Evolutionary conservation across 2,113 vertebrate species (phyloP).

Genomic region (Oreotragus oreotragus): DNA sequence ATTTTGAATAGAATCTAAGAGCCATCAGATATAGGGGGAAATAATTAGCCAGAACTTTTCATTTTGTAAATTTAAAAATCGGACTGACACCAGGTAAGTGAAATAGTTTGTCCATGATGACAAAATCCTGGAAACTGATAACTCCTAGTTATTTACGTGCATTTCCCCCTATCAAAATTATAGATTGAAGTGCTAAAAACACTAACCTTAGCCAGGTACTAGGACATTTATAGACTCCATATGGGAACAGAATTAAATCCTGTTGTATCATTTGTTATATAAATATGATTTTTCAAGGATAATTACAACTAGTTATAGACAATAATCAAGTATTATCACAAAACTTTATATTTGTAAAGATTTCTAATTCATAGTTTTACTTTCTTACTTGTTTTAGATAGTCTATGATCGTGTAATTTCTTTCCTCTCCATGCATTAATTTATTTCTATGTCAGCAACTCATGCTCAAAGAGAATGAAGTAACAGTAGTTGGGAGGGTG

Average conservation of each 20-base stretch:
- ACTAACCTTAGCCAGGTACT: background rate
- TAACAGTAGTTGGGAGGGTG: no score
- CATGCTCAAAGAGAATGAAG: background rate
- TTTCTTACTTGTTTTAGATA: background rate
- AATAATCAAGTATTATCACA: background rate
- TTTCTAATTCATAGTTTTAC: background rate
- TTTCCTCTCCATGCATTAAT: background rate
- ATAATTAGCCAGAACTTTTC: background rate
- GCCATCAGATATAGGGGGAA: background rate
- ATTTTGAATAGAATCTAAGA: background rate
- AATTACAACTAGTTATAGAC: background rate
- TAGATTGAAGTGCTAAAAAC: background rate
- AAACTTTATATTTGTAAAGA: background rate
- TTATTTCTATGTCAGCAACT: background rate
- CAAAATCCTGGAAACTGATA: background rate
- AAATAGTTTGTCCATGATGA: background rate
- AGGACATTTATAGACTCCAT: background rate
- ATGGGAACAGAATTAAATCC: background rate
- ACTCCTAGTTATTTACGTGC: background rate
- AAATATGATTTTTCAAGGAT: background rate
- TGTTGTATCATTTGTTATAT: background rate
- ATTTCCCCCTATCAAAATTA: background rate
- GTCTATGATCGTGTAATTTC: background rate
- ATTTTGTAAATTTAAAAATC: background rate
- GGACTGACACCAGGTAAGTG: background rate